Evolutionary conservation across 2,113 vertebrate genomes (phyloP), one percentile per base, ranked within the genome.

Genomic region (Sprattus sprattus): DNA sequence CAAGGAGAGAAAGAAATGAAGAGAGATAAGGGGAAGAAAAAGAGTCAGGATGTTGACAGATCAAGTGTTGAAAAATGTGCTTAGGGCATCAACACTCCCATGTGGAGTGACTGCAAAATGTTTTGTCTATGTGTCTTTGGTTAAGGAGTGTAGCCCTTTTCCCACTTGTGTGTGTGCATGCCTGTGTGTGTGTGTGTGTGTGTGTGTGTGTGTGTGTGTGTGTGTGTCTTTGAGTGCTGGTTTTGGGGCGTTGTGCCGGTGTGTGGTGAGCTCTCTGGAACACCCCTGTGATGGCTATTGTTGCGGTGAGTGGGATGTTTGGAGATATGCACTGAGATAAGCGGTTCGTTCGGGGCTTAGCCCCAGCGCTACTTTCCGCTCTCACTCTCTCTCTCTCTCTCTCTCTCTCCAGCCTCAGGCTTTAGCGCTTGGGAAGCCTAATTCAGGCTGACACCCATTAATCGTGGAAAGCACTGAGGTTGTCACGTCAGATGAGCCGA

Each of bases 401-500:
- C 71, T 15, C 71, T 78, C 71, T 39, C 28, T 39, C 71, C 64
- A 67, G 64, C 64, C 64, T 28, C n/a, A 11, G 64, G 64, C 64
- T 67, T 67, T 67, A 67, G 64, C 54, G 64, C 10, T 3, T 67
- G 64, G 64, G n/a, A 25, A 67, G 64, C 22, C 64, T 67, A 67
- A 67, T 67, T 67, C 64, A 67, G 75, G 46, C 82, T 0, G 86
- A 91, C 88, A 10, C 88, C 90, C 91, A 92, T 93, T 93, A 92
- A 93, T 92, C 89, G 91, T 83, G 71, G 60, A 82, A 81, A 85
- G 81, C 25, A 20, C 49, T 88, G 86, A 16, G 1, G 83, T 46
- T 91, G 91, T 93, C 92, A 89, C 71, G 47, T 87, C 89, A 90
- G 90, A 93, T 90, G 87, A 89, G 83, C 83, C 88, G 87, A 89